These are phyloP conservation scores for Xestia sexstrigata DNA, from an alignment of 2,888 invertebrate species.

Conservation along the genomic window DNA sequence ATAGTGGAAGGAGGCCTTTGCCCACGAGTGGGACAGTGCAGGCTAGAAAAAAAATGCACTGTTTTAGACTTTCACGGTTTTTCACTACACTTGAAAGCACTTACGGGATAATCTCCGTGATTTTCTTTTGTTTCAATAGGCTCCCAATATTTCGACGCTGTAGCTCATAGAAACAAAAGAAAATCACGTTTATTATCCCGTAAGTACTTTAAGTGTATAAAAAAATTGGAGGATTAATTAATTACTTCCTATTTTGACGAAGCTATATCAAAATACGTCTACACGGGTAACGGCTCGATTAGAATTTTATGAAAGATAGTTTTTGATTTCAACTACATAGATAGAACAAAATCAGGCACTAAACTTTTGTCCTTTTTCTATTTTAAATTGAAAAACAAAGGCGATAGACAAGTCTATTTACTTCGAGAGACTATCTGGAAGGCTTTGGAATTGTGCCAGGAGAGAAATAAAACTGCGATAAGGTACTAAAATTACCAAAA, in stretches of 20 bases:
- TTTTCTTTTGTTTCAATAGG: too few relatives aligned
- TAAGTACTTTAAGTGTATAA: too few relatives aligned
- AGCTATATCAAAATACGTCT: background rate
- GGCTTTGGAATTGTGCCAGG: background rate
- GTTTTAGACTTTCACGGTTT: too few relatives aligned
- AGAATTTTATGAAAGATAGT: background rate
- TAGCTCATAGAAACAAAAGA: too few relatives aligned
- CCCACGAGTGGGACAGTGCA: too few relatives aligned
- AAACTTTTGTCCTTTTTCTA: background rate
- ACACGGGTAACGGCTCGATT: background rate
- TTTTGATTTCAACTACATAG: background rate
- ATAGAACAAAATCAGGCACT: background rate
- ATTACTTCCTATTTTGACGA: background rate
- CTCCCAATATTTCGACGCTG: too few relatives aligned
- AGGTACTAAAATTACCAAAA: too few relatives aligned
- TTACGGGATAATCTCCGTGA: too few relatives aligned
- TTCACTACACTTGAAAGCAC: too few relatives aligned
- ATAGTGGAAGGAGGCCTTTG: too few relatives aligned
- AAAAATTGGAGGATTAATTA: background rate
- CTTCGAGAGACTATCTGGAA: background rate
- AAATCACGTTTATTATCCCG: too few relatives aligned
- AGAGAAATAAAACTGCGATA: background rate
- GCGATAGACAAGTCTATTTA: constrained; percentile 11
- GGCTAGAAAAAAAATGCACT: too few relatives aligned
- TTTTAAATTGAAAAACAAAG: constrained; percentile 6